A percentile compares a stretch with the other conserved stretches of the same genome.
phyloP scores from a whole-genome alignment of 2,888 invertebrate species.

The Idaea dimidiata region DNA sequence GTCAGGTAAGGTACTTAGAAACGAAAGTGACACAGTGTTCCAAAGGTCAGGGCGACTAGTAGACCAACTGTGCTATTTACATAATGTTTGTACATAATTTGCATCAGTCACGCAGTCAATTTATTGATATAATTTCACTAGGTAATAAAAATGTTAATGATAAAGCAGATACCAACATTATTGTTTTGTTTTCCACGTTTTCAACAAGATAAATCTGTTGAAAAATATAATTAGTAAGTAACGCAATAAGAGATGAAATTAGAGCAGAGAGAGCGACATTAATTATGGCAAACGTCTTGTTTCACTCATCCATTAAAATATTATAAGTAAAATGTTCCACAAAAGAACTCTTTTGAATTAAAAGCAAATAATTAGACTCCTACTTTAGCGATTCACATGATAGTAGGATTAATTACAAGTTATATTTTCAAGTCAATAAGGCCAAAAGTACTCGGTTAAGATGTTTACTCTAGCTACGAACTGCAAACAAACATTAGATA shows the following conservation, averaged over 20 bases:
- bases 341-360: not conserved
- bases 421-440: not conserved
- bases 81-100: constrained; percentile 4
- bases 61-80: constrained; percentile 3
- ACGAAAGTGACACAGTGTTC: not conserved
- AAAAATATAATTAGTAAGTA: not conserved
- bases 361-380: not conserved
- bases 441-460: constrained; percentile 16
- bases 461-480: constrained; percentile 30
- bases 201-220: not conserved
- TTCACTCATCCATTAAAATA: not conserved
- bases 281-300: not conserved
- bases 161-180: constrained; percentile 20
- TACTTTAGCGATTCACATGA: not conserved
- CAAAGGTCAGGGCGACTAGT: not conserved
- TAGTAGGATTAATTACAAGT: not conserved
- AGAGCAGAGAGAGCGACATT: not conserved
- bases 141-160: constrained; percentile 34
- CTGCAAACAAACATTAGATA: constrained; percentile 19
- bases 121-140: constrained; percentile 24
- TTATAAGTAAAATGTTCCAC: not conserved
- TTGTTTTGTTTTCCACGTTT: not conserved
- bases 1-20: not conserved
- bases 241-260: not conserved
- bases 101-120: constrained; percentile 5